A percentile compares a stretch with the other conserved stretches of the same genome.
Conservation (phyloP, 2,888 invertebrate species). For the Drosophila hamatofila region DNA sequence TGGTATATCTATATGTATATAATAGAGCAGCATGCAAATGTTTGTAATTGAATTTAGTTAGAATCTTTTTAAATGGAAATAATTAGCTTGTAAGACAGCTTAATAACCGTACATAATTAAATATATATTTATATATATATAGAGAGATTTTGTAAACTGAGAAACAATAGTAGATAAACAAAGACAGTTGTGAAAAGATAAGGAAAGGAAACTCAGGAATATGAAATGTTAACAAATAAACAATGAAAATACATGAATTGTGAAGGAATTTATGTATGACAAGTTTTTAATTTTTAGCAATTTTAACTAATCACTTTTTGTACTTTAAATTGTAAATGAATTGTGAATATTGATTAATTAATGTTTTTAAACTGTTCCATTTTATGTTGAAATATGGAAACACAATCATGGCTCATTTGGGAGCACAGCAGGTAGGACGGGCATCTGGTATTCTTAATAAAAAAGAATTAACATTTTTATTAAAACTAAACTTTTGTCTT, state of each 20-base stretch:
- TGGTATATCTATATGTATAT: background rate
- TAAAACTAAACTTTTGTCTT: slow-evolving; percentile 17
- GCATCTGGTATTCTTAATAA: background rate
- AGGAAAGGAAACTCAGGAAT: slow-evolving; percentile 3
- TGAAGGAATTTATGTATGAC: background rate
- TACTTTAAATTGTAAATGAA: background rate
- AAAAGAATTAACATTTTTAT: background rate
- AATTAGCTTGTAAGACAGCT: background rate
- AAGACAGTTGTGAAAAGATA: background rate
- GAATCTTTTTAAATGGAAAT: background rate
- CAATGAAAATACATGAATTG: background rate
- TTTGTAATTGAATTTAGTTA: slow-evolving; percentile 11
- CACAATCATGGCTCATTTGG: background rate
- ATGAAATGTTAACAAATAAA: slow-evolving; percentile 4
- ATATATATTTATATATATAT: background rate
- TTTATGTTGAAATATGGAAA: background rate
- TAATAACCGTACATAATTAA: background rate
- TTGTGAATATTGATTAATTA: slow-evolving; percentile 1
- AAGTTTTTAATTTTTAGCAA: background rate
- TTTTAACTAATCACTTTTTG: slow-evolving; percentile 1
- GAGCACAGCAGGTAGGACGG: background rate
- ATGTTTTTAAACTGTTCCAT: background rate
- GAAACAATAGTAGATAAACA: slow-evolving; percentile 4
- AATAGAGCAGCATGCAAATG: background rate
- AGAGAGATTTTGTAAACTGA: slow-evolving; percentile 4